phyloP scores from a whole-genome alignment of 2,797 vertebrate species.

The Hapalemur alaotrensis region DNA sequence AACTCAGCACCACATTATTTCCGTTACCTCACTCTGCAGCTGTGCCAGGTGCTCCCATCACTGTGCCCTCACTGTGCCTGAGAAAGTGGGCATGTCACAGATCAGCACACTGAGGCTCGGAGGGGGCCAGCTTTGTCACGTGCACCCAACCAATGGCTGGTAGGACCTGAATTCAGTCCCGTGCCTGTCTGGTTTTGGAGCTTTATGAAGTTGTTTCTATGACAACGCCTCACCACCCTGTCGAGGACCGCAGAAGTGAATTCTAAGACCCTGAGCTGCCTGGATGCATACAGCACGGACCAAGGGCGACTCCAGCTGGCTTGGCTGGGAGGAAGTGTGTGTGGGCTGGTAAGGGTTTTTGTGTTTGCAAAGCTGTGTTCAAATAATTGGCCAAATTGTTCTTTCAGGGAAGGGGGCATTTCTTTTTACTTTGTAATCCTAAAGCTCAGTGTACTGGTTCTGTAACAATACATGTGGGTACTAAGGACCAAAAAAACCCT shows the following conservation, averaged over 20 bases:
- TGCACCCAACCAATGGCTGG: not conserved
- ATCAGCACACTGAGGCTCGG: not conserved
- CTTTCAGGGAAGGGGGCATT: not conserved
- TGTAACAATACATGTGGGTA: not conserved
- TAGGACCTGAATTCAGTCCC: not conserved
- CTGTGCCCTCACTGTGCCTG: not conserved
- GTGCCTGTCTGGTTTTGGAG: not conserved
- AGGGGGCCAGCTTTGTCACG: not conserved
- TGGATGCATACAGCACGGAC: not conserved
- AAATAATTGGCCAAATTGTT: slow-evolving; percentile 11
- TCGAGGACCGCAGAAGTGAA: not conserved
- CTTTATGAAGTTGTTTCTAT: not conserved
- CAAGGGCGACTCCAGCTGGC: not conserved
- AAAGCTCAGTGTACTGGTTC: not conserved
- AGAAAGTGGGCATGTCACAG: not conserved
- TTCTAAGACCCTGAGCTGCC: not conserved
- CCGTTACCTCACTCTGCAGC: not conserved
- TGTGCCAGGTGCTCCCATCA: not conserved
- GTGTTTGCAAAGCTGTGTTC: slow-evolving; percentile 27
- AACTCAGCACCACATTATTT: not conserved
- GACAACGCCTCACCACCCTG: not conserved
- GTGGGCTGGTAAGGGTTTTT: not conserved
- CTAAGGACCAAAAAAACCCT: not conserved
- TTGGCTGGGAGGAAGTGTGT: not conserved
- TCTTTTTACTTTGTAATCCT: not conserved